Percentiles rank a stretch among this genome's conserved stretches.
phyloP scores from a whole-genome alignment of 2,797 vertebrate genomes.

The Vipera latastei region DNA sequence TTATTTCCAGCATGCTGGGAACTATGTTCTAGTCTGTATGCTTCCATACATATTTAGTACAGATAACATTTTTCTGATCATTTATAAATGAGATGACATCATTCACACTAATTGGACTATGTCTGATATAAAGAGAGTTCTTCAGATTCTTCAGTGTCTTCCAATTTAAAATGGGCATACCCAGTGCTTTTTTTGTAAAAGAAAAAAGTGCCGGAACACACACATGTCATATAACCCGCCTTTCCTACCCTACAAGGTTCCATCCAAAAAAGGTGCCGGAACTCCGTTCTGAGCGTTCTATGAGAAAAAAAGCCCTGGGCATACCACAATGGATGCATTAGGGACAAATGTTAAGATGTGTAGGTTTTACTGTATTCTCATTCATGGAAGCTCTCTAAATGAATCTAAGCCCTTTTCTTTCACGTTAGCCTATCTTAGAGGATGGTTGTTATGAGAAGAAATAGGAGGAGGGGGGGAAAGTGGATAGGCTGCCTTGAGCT shows the following conservation, averaged over 20 bases:
- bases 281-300: too few species aligned
- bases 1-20: not conserved
- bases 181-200: too few species aligned
- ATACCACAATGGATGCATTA: not conserved
- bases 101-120: not conserved
- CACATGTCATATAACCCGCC: too few species aligned
- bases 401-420: not conserved
- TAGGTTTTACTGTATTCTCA: not conserved
- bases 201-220: too few species aligned
- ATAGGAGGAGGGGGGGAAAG: not conserved
- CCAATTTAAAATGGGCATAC: not conserved
- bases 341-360: not conserved
- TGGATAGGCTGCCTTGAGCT: not conserved
- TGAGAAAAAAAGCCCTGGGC: not conserved
- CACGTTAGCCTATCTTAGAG: not conserved
- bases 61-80: not conserved
- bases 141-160: not conserved
- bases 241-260: too few species aligned
- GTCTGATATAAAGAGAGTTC: not conserved
- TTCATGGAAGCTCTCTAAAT: not conserved
- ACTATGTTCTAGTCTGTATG: not conserved
- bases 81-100: not conserved
- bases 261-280: too few species aligned
- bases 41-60: not conserved
- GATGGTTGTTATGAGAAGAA: not conserved